Base-by-base conservation (phyloP, 2,888 invertebrate genomes). In the Tetrapedia diversipes region DNA sequence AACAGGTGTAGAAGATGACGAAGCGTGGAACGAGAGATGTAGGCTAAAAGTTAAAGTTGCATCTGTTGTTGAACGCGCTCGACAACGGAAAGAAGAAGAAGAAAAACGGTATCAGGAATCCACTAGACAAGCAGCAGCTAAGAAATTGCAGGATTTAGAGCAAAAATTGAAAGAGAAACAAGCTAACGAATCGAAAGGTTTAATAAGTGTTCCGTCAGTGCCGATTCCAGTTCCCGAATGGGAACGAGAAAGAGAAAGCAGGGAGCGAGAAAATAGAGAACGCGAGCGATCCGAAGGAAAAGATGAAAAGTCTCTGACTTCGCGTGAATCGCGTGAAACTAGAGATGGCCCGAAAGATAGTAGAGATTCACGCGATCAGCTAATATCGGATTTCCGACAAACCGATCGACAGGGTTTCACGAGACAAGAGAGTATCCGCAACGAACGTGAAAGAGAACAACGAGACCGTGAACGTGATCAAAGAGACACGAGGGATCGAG, bases 61-160 rank as follows among this genome's bases (percentile, higher is more conserved):
- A 11, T 94, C 95, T 69, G 96, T 96, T 0, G 96, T 97, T 19
- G 97, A 97, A 83, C 94, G 97, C 34, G 97, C 97, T 0, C 95
- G 96, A 67, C 96, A 96, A 89, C 94, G 97, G 34, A 96, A 97
- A 86, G 97, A 97, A 88, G 97, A 98, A 88, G 98, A 97, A 89
- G 97, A 98, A 88, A 95, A 97, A 78, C 94, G 96, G 49, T 95
- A 94, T 86, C 93, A 94, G 85, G 95, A 95, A 87, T 93, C 93
- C 16, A 95, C 94, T 84, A 94, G 92, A 90, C 92, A 93, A 83
- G 93, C 92, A 10, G 93, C 95, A 27, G 94, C 94, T 47, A 95
- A 95, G 85, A 96, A 96, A 87, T 90, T 95, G 68, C 94, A 94
- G 86, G 94, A 94, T 87, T 91, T 96, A 4, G 95, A 96, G 86